Evolutionary conservation across 2,113 vertebrate genomes (phyloP).

Genomic region (Esox niger): DNA sequence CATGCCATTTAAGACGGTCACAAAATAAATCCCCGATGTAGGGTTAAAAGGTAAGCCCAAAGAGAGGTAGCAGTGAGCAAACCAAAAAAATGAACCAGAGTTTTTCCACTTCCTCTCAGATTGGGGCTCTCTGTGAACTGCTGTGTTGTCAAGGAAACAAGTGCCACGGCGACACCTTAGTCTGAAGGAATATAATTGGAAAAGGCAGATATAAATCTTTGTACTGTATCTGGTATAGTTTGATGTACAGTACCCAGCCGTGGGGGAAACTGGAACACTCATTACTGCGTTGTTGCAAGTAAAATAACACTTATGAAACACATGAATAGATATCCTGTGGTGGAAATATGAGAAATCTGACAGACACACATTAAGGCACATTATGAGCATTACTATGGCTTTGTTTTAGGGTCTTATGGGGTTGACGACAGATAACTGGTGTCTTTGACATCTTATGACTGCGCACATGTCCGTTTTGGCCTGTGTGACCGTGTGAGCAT

Average conservation of each 20-base stretch:
- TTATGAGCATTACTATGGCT: too few species aligned
- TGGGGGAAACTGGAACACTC: constrained; percentile 49
- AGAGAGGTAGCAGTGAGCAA: constrained; percentile 28
- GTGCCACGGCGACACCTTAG: constrained; percentile 67
- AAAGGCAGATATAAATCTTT: constrained; percentile 67
- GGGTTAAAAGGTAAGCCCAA: constrained; percentile 44
- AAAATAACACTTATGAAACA: constrained; percentile 58
- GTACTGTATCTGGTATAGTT: constrained; percentile 45
- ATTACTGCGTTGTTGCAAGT: constrained; percentile 56
- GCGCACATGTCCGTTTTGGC: too few species aligned
- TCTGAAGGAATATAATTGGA: constrained; percentile 71
- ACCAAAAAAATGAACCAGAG: constrained; percentile 41
- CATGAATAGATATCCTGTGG: constrained; percentile 24
- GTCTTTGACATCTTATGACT: too few species aligned
- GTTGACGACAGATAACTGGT: too few species aligned
- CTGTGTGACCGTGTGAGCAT: too few species aligned
- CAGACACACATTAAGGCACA: neutral
- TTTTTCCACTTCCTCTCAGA: constrained; percentile 61
- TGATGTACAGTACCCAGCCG: constrained; percentile 32
- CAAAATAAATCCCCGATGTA: constrained; percentile 35
- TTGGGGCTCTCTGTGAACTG: constrained; percentile 54
- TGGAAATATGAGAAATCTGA: too few species aligned
- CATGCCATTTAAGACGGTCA: constrained; percentile 35
- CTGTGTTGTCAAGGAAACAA: constrained; percentile 74
- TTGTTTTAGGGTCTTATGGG: too few species aligned